Percentiles rank a stretch among this genome's conserved stretches.
Evolutionary conservation across 2,888 invertebrate genomes (phyloP).

Genomic region (Acanthacorydalis orientalis): DNA sequence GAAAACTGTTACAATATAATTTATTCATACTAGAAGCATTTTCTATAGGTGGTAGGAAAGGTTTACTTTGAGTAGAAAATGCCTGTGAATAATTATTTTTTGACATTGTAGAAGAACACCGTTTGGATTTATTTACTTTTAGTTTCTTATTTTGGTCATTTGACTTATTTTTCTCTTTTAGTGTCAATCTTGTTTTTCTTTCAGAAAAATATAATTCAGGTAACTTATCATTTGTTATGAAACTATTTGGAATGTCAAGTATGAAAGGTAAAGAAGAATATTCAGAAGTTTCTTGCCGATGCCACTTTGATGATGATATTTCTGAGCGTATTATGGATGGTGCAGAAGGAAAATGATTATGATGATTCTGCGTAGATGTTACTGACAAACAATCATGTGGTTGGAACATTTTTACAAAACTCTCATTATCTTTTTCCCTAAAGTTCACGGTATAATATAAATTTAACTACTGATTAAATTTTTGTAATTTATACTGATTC

Average conservation of each 20-base stretch:
- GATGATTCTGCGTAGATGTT: no score
- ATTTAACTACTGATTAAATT: no score
- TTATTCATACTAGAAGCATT: slow-evolving; percentile 10
- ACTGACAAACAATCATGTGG: background rate
- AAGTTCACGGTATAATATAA: background rate
- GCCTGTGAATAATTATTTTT: background rate
- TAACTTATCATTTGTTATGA: background rate
- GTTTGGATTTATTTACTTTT: background rate
- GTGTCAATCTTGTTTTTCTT: background rate
- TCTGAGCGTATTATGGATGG: slow-evolving; percentile 10
- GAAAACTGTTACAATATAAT: slow-evolving; percentile 13
- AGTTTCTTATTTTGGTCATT: background rate
- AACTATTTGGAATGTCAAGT: slow-evolving; percentile 1
- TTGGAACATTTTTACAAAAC: background rate
- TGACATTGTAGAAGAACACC: background rate
- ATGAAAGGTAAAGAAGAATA: slow-evolving; percentile 19
- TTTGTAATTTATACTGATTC: no score
- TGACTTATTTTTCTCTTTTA: background rate
- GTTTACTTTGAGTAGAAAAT: background rate
- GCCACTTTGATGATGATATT: slow-evolving; percentile 11
- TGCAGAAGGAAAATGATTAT: slow-evolving; percentile 4
- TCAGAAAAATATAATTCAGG: background rate
- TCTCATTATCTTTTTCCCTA: background rate
- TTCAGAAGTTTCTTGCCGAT: slow-evolving; percentile 12
- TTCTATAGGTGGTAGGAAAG: slow-evolving; percentile 18